Conservation (phyloP, 2,113 vertebrate species). For the Myiagra hebetior region DNA sequence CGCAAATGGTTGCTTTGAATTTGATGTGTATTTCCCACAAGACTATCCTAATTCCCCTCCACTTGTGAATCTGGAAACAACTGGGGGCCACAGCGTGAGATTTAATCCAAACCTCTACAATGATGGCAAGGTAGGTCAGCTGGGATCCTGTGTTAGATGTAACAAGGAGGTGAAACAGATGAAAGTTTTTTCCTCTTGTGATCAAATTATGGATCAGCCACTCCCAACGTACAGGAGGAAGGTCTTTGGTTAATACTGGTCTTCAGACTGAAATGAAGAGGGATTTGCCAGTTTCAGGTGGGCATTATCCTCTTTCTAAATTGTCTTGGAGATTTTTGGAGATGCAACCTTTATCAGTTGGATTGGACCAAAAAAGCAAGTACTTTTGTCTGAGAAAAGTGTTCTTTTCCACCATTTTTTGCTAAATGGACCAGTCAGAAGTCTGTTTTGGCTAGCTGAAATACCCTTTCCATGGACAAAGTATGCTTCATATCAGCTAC, state of each 20-base stretch:
- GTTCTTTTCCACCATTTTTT: background rate
- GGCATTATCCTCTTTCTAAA: background rate
- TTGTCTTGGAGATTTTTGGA: background rate
- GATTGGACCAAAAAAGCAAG: background rate
- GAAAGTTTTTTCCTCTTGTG: background rate
- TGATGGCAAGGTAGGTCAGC: conserved; percentile 87
- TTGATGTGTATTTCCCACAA: conserved; percentile 98
- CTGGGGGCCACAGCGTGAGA: conserved; percentile 94
- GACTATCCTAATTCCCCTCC: conserved; percentile 98
- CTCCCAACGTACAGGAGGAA: background rate
- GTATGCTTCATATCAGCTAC: background rate
- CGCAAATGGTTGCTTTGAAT: conserved; percentile 97
- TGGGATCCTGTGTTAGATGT: background rate
- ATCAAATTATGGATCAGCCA: rapidly evolving
- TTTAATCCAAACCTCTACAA: conserved; percentile 99
- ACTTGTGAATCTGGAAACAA: conserved; percentile 97
- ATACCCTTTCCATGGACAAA: background rate
- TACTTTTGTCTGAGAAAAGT: background rate
- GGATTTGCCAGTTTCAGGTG: background rate
- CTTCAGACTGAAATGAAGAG: background rate
- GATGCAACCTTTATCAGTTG: background rate
- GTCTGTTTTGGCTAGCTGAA: background rate
- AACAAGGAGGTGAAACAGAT: background rate
- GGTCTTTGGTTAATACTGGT: background rate
- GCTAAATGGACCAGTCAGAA: background rate